Conservation (phyloP, 2,113 vertebrate genomes). For the Hemichromis elongatus region DNA sequence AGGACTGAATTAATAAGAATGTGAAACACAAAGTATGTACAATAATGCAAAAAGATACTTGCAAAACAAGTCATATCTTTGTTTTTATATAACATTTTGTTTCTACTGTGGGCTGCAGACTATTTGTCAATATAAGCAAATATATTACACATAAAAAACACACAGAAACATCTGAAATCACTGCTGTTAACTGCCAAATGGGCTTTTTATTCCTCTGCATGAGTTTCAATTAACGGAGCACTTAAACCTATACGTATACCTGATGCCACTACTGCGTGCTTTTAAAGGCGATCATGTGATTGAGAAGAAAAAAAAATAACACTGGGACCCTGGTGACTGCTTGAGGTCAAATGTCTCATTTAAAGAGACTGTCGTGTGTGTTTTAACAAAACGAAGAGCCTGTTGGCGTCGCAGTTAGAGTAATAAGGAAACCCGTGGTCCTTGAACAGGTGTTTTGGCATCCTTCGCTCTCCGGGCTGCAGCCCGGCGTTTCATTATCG, state of each 20-base stretch:
- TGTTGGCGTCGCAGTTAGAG: conserved; percentile 1
- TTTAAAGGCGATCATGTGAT: conserved; percentile 16
- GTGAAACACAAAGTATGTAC: not conserved
- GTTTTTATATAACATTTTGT: not conserved
- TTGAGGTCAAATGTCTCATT: conserved; percentile 42
- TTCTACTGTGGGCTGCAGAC: not conserved
- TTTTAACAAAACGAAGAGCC: conserved; percentile 28
- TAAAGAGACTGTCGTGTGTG: conserved; percentile 20
- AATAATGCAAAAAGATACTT: not conserved
- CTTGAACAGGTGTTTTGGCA: conserved; percentile 41
- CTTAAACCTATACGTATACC: not conserved
- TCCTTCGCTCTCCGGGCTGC: conserved; percentile 5
- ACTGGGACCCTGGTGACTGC: conserved; percentile 12
- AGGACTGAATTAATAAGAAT: rapidly evolving
- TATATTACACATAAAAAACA: not conserved
- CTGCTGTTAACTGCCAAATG: conserved; percentile 1
- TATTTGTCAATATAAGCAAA: not conserved
- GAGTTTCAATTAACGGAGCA: conserved; percentile 14
- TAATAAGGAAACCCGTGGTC: not conserved
- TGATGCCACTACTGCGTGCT: not conserved
- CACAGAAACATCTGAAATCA: not conserved
- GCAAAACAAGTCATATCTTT: not conserved
- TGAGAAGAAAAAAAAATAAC: not conserved
- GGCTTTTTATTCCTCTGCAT: conserved; percentile 30
- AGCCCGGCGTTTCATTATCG: conserved; percentile 48